A percentile compares a stretch with the other conserved stretches of the same genome.
Evolutionary conservation across 37 sponge, comb jelly and placozoan species (phyloP).

Genomic region (Mnemiopsis leidyi): DNA sequence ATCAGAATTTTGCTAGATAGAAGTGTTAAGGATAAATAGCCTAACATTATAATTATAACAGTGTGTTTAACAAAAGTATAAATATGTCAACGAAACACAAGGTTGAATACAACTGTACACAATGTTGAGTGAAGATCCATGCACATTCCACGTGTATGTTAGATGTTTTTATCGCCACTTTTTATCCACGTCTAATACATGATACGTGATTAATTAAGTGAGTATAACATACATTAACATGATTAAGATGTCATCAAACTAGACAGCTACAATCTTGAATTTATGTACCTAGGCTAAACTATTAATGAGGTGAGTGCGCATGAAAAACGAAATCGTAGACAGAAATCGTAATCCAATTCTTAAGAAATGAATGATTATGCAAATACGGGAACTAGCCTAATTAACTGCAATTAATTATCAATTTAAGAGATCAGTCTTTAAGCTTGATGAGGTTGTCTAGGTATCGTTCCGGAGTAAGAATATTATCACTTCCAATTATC

Average conservation of each 20-base stretch:
- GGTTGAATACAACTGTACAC: not conserved
- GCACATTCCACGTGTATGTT: too few species aligned
- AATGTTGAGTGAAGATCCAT: not conserved
- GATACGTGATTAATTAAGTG: too few species aligned
- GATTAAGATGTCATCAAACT: too few species aligned
- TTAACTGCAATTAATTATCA: not conserved
- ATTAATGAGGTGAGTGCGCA: not conserved
- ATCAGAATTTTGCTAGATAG: too few species aligned
- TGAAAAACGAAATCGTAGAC: not conserved
- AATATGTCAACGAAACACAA: not conserved
- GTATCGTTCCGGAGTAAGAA: conserved; percentile 43
- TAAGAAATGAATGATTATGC: not conserved
- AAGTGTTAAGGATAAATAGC: not conserved
- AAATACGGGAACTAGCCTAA: not conserved
- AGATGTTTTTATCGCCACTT: too few species aligned
- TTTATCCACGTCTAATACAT: too few species aligned
- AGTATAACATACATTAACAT: too few species aligned
- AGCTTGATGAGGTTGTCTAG: conserved; percentile 43
- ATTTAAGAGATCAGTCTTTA: not conserved
- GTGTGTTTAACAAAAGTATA: not conserved
- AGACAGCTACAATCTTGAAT: too few species aligned
- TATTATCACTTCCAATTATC: conserved; percentile 56
- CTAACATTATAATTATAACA: not conserved
- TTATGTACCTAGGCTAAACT: too few species aligned
- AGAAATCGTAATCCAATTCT: not conserved